phyloP scores from a whole-genome alignment of 2,113 vertebrate genomes.

The Caloenas nicobarica region DNA sequence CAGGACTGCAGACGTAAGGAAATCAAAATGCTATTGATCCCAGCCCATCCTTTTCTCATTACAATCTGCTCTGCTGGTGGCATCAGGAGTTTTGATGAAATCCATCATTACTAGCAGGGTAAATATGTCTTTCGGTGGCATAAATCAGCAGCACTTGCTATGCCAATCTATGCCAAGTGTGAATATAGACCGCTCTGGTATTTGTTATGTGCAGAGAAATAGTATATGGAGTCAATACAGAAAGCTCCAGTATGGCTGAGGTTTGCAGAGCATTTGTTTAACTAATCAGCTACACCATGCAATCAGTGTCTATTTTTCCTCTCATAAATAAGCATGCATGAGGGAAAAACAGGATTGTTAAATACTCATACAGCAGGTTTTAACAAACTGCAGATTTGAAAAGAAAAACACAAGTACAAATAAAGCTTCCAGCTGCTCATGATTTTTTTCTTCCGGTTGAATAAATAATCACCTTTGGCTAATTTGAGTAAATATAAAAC shows the following conservation, averaged over 20 bases:
- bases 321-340: conserved; percentile 1
- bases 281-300: conserved; percentile 6
- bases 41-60: conserved; percentile 14
- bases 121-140: background rate
- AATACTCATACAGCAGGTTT: conserved; percentile 30
- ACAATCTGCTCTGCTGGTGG: background rate
- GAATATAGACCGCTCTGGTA: background rate
- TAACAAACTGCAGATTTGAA: conserved; percentile 19
- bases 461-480: conserved; percentile 46
- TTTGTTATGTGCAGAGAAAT: background rate
- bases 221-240: background rate
- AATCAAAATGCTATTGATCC: conserved; percentile 49
- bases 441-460: background rate
- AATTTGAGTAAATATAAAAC: background rate
- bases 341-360: conserved; percentile 47
- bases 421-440: conserved; percentile 6
- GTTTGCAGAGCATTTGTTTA: background rate
- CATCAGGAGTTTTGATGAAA: conserved; percentile 17
- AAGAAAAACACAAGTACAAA: background rate
- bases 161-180: background rate
- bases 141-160: conserved; percentile 1
- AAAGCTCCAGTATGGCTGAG: background rate
- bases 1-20: conserved; percentile 6
- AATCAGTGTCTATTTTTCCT: conserved; percentile 64
- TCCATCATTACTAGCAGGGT: background rate